Percentiles rank a stretch among this genome's conserved stretches.
Conservation (phyloP, 1,140 invertebrate genomes). For the Drosophila lacteicornis region DNA sequence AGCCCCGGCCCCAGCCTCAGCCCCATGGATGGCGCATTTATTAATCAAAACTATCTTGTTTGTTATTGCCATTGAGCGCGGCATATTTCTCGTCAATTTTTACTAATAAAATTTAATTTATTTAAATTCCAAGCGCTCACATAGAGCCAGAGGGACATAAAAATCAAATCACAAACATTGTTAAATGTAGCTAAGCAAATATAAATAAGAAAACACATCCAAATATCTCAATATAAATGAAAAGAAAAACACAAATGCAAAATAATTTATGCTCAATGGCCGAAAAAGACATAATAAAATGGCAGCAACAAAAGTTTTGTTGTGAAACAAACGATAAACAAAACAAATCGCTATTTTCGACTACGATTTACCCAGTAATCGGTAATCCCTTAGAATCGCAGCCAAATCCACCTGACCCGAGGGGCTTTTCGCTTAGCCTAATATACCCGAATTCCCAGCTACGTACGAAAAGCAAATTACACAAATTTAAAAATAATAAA, state of each 20-base stretch:
- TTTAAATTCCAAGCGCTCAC: constrained; percentile 71
- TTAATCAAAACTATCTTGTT: constrained; percentile 80
- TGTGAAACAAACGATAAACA: constrained; percentile 50
- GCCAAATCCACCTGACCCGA: constrained; percentile 11
- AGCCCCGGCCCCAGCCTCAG: no score
- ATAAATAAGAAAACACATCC: constrained; percentile 42
- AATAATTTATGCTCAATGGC: constrained; percentile 78
- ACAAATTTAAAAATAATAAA: constrained; percentile 83
- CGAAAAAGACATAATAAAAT: constrained; percentile 54
- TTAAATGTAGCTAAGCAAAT: constrained; percentile 39
- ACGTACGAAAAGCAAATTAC: constrained; percentile 68
- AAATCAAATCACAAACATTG: constrained; percentile 64
- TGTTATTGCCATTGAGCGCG: constrained; percentile 67
- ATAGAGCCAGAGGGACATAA: constrained; percentile 25
- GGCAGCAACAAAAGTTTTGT: constrained; percentile 45
- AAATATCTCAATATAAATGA: constrained; percentile 62
- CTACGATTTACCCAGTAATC: constrained; percentile 22
- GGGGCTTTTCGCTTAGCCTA: neutral
- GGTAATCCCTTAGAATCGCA: constrained; percentile 12
- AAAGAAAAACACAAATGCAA: constrained; percentile 60
- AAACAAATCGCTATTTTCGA: constrained; percentile 43
- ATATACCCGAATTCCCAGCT: constrained; percentile 9
- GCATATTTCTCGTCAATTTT: constrained; percentile 80
- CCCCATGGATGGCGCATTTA: constrained; percentile 51
- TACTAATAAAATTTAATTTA: constrained; percentile 83